Percentiles rank a stretch among this genome's conserved stretches.
Evolutionary conservation across 1,140 invertebrate species (phyloP).

Genomic region (Chironomus striatipennis): DNA sequence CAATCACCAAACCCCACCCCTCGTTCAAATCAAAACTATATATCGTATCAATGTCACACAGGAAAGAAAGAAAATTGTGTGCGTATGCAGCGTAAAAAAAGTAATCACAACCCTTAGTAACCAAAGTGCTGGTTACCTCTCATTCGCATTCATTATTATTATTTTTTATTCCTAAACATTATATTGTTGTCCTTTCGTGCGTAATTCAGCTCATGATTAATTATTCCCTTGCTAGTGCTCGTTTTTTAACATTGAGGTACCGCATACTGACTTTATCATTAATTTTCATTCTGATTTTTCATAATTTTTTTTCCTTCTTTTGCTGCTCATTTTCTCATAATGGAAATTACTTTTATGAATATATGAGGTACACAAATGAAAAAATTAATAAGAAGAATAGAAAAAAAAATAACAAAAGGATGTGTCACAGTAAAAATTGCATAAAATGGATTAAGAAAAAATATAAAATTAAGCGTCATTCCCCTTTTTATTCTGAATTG

Average conservation of each 20-base stretch:
- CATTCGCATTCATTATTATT: not conserved
- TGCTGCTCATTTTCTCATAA: too few species aligned
- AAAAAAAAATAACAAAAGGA: too few species aligned
- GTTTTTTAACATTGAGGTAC: not conserved
- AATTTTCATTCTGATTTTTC: slow-evolving; percentile 3
- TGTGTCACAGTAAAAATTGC: too few species aligned
- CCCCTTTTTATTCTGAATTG: not conserved
- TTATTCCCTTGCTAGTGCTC: not conserved
- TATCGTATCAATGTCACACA: not conserved
- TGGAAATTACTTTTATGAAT: too few species aligned
- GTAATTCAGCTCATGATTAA: not conserved
- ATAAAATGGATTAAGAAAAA: too few species aligned
- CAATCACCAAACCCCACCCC: not conserved
- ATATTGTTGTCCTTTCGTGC: too few species aligned
- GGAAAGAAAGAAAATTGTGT: not conserved
- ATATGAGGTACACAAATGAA: too few species aligned
- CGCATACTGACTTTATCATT: not conserved
- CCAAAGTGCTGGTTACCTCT: not conserved
- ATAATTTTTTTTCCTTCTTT: not conserved
- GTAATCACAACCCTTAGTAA: not conserved
- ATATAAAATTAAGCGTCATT: not conserved
- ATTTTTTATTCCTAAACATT: not conserved
- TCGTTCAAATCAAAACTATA: not conserved
- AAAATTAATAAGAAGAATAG: too few species aligned
- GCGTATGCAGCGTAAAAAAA: not conserved